Evolutionary conservation across 2,888 invertebrate genomes (phyloP).

Genomic region (Alcis repandata): DNA sequence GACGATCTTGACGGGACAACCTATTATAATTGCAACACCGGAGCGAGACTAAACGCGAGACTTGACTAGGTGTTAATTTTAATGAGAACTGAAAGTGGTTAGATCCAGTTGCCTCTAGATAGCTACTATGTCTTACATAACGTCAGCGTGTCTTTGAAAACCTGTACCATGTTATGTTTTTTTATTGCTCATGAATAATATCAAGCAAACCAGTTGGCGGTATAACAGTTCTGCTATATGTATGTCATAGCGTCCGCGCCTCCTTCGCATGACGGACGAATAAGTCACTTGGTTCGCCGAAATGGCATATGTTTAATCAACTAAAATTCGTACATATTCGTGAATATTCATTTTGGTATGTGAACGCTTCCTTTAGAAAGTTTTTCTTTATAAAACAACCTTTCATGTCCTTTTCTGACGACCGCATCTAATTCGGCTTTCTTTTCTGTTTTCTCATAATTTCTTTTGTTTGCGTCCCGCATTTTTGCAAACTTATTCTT

Average conservation of each 20-base stretch:
- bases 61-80: conserved; percentile 62
- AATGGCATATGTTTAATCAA: conserved; percentile 34
- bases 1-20: conserved; percentile 63
- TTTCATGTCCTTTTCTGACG: conserved; percentile 33
- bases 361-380: conserved; percentile 24
- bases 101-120: conserved; percentile 44
- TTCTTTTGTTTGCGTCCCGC: conserved; percentile 24
- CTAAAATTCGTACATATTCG: conserved; percentile 16
- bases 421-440: conserved; percentile 32
- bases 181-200: conserved; percentile 46
- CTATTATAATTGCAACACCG: conserved; percentile 70
- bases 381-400: conserved; percentile 30
- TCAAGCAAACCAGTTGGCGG: conserved; percentile 43
- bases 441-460: conserved; percentile 32
- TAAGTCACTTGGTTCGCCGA: conserved; percentile 38
- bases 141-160: conserved; percentile 42
- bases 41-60: conserved; percentile 57
- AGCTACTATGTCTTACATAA: conserved; percentile 46
- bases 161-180: conserved; percentile 48
- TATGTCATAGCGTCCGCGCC: conserved; percentile 42
- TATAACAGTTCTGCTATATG: conserved; percentile 40
- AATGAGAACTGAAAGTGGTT: conserved; percentile 69
- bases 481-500: conserved; percentile 15
- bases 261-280: conserved; percentile 39
- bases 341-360: conserved; percentile 37